These are phyloP conservation scores for Acrocyrtus sp. DNA, from an alignment of 2,888 invertebrate genomes.

Conservation along the genomic window DNA sequence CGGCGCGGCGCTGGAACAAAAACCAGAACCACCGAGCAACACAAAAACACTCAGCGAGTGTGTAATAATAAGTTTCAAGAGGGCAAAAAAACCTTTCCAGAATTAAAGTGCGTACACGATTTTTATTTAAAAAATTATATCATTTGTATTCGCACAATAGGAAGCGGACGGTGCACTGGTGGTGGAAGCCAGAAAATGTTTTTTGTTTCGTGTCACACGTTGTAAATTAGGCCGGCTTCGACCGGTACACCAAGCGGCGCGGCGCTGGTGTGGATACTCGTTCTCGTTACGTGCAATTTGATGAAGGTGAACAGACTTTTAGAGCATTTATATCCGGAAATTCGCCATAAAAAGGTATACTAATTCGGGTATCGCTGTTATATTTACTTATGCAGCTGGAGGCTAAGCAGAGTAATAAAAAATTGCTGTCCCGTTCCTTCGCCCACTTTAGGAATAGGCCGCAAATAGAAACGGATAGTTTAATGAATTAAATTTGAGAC, in stretches of 20 bases:
- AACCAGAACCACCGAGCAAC: too few species aligned
- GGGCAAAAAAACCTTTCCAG: neutral
- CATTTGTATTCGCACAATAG: too few species aligned
- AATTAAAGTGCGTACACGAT: too few species aligned
- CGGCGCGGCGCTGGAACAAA: too few species aligned
- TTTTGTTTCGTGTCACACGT: slow-evolving; percentile 53
- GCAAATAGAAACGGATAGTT: too few species aligned
- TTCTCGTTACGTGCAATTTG: too few species aligned
- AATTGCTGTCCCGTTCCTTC: neutral
- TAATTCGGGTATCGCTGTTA: neutral
- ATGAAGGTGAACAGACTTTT: neutral
- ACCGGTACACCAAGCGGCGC: too few species aligned
- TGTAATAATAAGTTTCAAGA: too few species aligned
- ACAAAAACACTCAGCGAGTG: neutral
- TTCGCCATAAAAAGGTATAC: slow-evolving; percentile 45
- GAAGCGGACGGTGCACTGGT: too few species aligned
- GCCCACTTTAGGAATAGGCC: neutral
- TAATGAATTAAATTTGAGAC: too few species aligned
- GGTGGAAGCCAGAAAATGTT: slow-evolving; percentile 35
- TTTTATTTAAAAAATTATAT: too few species aligned
- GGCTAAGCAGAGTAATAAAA: slow-evolving; percentile 19
- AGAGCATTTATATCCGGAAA: slow-evolving; percentile 46
- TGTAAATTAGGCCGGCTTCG: slow-evolving; percentile 38
- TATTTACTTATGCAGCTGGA: slow-evolving; percentile 9
- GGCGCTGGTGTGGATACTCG: too few species aligned